Evolutionary conservation across 2,888 invertebrate species (phyloP).

Genomic region (Neuroscelio doddi): DNA sequence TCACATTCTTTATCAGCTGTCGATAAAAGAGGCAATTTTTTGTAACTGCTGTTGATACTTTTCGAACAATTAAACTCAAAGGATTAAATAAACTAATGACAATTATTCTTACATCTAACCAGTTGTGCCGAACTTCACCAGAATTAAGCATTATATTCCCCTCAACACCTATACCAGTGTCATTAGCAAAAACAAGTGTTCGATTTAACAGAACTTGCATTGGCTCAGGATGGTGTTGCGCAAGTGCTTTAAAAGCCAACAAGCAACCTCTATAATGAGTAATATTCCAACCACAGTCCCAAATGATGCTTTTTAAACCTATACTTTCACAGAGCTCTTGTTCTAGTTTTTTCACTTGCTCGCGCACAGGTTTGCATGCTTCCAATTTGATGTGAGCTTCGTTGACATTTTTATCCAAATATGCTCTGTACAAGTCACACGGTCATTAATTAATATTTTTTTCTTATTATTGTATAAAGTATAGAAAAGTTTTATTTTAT

Average conservation of each 20-base stretch:
- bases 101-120: slow-evolving; percentile 85
- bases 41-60: too few species aligned
- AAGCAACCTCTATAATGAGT: slow-evolving; percentile 93
- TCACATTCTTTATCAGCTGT: slow-evolving; percentile 87
- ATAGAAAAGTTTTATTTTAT: slow-evolving; percentile 1
- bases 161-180: slow-evolving; percentile 92
- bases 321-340: slow-evolving; percentile 75
- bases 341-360: slow-evolving; percentile 82
- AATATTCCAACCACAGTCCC: slow-evolving; percentile 92
- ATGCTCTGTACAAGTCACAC: slow-evolving; percentile 76
- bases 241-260: slow-evolving; percentile 84
- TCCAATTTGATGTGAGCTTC: slow-evolving; percentile 80
- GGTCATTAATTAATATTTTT: too few species aligned
- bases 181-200: slow-evolving; percentile 88
- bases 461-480: too few species aligned
- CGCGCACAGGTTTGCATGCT: slow-evolving; percentile 78
- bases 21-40: too few species aligned
- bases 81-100: too few species aligned
- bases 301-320: slow-evolving; percentile 77
- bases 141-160: slow-evolving; percentile 93
- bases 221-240: slow-evolving; percentile 81
- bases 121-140: slow-evolving; percentile 93
- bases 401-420: slow-evolving; percentile 82
- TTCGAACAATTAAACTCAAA: too few species aligned
- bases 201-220: slow-evolving; percentile 82